Conservation (phyloP, 2,113 vertebrate species). For the Heterochromis multidens region DNA sequence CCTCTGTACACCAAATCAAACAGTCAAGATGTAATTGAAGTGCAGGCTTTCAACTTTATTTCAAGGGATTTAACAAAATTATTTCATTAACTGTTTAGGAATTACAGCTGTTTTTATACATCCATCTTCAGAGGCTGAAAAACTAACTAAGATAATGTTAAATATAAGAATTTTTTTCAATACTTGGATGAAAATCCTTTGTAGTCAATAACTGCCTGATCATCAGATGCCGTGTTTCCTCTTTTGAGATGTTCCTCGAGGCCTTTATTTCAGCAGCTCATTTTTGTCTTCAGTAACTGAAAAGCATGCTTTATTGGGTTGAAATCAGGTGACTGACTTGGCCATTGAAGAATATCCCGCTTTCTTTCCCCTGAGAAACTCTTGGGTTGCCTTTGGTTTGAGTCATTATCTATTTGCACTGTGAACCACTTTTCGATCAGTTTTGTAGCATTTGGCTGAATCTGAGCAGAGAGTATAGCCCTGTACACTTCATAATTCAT, state of each 20-base stretch:
- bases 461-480: background rate
- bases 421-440: background rate
- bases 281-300: background rate
- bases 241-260: background rate
- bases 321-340: background rate
- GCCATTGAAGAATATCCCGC: background rate
- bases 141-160: background rate
- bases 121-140: background rate
- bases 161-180: background rate
- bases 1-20: background rate
- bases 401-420: background rate
- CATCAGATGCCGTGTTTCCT: background rate
- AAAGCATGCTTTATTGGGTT: background rate
- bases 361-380: background rate
- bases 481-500: background rate
- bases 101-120: background rate
- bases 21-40: background rate
- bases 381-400: background rate
- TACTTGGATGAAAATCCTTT: background rate
- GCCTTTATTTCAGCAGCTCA: too few relatives aligned
- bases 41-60: background rate
- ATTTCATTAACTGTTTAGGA: background rate
- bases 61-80: background rate
- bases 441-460: background rate
- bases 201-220: background rate